Base-by-base conservation (phyloP, 2,797 vertebrate species). In the Podarcis siculus region DNA sequence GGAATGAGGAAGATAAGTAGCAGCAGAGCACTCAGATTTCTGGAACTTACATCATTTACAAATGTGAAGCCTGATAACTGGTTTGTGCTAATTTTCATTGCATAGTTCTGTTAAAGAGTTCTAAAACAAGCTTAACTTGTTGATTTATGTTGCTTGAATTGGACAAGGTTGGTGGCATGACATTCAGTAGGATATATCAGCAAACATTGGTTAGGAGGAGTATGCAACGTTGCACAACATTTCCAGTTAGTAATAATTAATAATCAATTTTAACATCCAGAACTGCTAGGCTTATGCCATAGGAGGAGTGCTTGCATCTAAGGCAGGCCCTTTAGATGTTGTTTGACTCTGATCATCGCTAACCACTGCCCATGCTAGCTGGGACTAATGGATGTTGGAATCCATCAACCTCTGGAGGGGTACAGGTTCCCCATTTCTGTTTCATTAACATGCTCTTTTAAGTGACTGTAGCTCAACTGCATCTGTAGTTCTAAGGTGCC, bases 151-250 rank as follows among this genome's bases (percentile, higher is more conserved):
- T 81, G 1, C 27, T 87, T 87, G 35, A 79, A 2, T 42, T 5
- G 30, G 49, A 83, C 79, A 86, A 91, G 82, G 3, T 75, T 81
- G 21, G 64, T 87, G 42, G 10, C 30, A 73, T 87, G 13, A 15
- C 17, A 61, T 91, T 86, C 1, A 49, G 49, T 87, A 87, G 3
- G 6, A 0, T 87, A 12, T 86, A 21, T 15, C 89, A 3, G 17
- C 58, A 27, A 23, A 1, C 39, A 49, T 84, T 92, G 73, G 69
- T 35, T 66, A 61, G 27, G 83, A 76, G 37, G 55, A 76, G 27
- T 12, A 55, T 55, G 72, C 76, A 76, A 76, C 3, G 21, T 58
- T 30, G 27, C 39, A 27, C 72, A 85, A 15, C 72, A 61, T 76
- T 76, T 64, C 72, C 55, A 39, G 35, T 76, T 42, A 83, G 1